phyloP scores from a whole-genome alignment of 2,113 vertebrate species.

The Phalacrocorax pelagicus region DNA sequence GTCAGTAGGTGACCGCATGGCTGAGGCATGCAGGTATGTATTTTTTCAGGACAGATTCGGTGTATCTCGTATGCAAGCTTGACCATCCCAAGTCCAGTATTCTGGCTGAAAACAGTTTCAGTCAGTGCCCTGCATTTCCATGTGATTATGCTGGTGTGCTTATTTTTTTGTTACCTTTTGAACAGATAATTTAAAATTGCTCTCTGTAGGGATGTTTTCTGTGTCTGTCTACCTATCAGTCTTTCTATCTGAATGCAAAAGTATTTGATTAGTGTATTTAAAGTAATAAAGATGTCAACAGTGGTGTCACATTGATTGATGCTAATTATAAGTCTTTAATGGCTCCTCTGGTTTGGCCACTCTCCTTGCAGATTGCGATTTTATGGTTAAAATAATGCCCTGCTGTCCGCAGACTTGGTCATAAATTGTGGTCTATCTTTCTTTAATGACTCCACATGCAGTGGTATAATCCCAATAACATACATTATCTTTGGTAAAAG shows the following conservation, averaged over 20 bases:
- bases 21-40: background rate
- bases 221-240: slow-evolving; percentile 67
- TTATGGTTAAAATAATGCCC: slow-evolving; percentile 80
- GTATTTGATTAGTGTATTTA: slow-evolving; percentile 80
- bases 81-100: background rate
- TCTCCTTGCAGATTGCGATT: slow-evolving; percentile 73
- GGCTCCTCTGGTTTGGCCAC: slow-evolving; percentile 70
- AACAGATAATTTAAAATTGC: slow-evolving; percentile 66
- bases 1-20: background rate
- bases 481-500: slow-evolving; percentile 73
- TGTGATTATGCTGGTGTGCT: slow-evolving; percentile 11
- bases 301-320: slow-evolving; percentile 78
- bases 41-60: background rate
- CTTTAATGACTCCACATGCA: slow-evolving; percentile 70
- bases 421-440: slow-evolving; percentile 77
- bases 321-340: slow-evolving; percentile 79
- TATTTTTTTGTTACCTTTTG: slow-evolving; percentile 62
- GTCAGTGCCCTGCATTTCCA: background rate
- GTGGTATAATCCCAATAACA: slow-evolving; percentile 71
- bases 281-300: slow-evolving; percentile 80
- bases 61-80: background rate
- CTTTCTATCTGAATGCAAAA: slow-evolving; percentile 69
- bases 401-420: slow-evolving; percentile 64
- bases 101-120: background rate
- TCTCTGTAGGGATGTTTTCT: slow-evolving; percentile 52